Percentiles rank a stretch among this genome's conserved stretches.
phyloP scores from a whole-genome alignment of 2,113 vertebrate species.

The Chunga burmeisteri region DNA sequence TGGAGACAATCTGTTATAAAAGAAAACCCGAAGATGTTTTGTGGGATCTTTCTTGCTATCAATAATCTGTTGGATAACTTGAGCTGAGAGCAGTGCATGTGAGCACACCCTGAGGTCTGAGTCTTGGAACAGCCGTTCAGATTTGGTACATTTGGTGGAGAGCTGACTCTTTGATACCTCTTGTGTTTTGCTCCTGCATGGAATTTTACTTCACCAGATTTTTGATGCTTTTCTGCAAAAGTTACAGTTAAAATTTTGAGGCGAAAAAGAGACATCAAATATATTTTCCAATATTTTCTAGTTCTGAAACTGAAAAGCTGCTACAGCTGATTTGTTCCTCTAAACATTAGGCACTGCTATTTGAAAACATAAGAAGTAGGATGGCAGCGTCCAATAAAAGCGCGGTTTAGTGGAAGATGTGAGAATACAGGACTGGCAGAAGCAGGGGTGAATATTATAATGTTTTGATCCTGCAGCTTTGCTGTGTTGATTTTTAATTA shows the following conservation, averaged over 20 bases:
- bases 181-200: background rate
- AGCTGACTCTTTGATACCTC: background rate
- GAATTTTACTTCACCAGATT: background rate
- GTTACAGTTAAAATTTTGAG: background rate
- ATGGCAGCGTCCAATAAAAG: background rate
- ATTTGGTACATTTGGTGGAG: background rate
- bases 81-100: background rate
- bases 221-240: background rate
- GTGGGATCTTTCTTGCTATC: background rate
- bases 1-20: background rate
- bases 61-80: background rate
- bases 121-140: background rate
- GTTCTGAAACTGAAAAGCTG: background rate
- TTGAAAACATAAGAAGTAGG: background rate
- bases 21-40: background rate
- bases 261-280: background rate
- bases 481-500: background rate
- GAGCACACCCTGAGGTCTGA: background rate
- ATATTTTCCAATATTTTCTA: background rate
- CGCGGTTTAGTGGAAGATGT: background rate
- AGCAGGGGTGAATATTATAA: background rate
- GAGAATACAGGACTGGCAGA: background rate
- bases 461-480: background rate
- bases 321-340: background rate
- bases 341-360: background rate